A percentile compares a stretch with the other conserved stretches of the same genome.
Evolutionary conservation across 1,140 invertebrate genomes (phyloP).

Genomic region (Drosophila lowei): DNA sequence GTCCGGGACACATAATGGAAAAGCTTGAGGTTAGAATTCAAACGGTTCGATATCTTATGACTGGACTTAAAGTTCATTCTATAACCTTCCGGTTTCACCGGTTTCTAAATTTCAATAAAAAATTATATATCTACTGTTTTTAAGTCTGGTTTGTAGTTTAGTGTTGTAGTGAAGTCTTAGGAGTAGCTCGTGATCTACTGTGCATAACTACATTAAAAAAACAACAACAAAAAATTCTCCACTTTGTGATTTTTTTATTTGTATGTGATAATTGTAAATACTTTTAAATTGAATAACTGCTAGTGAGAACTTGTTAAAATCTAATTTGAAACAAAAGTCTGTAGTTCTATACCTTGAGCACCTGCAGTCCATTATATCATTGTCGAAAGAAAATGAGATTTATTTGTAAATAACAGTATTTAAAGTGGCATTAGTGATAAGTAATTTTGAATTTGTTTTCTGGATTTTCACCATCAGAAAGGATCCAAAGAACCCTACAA

Average conservation of each 20-base stretch:
- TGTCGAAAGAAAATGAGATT: constrained; percentile 48
- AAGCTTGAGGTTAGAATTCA: too few species aligned
- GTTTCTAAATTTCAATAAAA: too few species aligned
- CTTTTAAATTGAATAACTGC: constrained; percentile 16
- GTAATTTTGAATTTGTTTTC: background rate
- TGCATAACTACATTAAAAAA: constrained; percentile 30
- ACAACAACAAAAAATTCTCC: constrained; percentile 5
- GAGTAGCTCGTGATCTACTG: constrained; percentile 14
- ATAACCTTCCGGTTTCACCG: too few species aligned
- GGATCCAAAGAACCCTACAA: too few species aligned
- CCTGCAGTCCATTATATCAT: constrained; percentile 85
- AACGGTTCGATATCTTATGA: too few species aligned
- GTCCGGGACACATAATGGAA: too few species aligned
- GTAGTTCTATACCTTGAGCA: constrained; percentile 88
- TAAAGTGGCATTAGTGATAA: constrained; percentile 5
- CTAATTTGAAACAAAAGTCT: constrained; percentile 25
- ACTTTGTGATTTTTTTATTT: constrained; percentile 8
- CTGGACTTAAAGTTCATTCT: too few species aligned
- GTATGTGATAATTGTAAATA: constrained; percentile 1
- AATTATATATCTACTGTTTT: background rate
- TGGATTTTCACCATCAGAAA: background rate
- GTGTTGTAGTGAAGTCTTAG: constrained; percentile 5
- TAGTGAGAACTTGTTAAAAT: constrained; percentile 27
- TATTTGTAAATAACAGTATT: constrained; percentile 14
- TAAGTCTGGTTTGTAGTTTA: background rate